Evolutionary conservation across 2,113 vertebrate genomes (phyloP), one percentile per base, ranked within the genome.

Genomic region (Scytalopus superciliaris): DNA sequence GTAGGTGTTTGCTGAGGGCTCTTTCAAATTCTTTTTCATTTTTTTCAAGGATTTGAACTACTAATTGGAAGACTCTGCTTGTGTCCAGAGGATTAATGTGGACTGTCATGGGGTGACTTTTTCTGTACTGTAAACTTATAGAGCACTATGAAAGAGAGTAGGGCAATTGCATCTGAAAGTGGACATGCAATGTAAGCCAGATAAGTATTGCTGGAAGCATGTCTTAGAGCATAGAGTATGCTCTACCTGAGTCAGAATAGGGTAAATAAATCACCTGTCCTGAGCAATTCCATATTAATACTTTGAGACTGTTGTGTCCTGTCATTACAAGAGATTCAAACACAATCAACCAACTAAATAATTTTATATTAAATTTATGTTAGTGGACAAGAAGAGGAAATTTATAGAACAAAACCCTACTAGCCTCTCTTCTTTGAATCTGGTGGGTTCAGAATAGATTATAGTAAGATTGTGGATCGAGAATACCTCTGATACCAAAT

Each of bases 1-100:
- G 99, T 99, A 95, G 27, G 73, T 79, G 12, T 73, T 86, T 89
- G 14, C 49, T 76, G 75, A 74, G 45, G 18, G 14, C 16, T 94
- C 45, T 62, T 53, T 28, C 31, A 1, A 4, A 55, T 81, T 73
- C 12, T 94, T 64, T 42, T 50, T 19, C 16, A 52, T 67, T 79
- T 78, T 78, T 24, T 80, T 79, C 37, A 76, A 83, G 30, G 22
- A 49, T 76, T 45, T 83, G 7, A 80, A 66, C 45, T 45, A 53
- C 13, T 44, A 24, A 19, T 28, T 64, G 19, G 22, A 60, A 63
- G 25, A 35, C 13, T 50, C 33, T 77, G 27, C 67, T 66, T 31
- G 44, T 64, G 40, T 42, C 62, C 52, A 30, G 47, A 53, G 72
- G 40, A 52, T 53, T 82, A 56, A 56, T 40, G 28, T 77, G 40